Percentiles rank a stretch among this genome's conserved stretches.
These are phyloP conservation scores for Polymixis flavicincta DNA, from an alignment of 2,888 invertebrate species.

Conservation along the genomic window DNA sequence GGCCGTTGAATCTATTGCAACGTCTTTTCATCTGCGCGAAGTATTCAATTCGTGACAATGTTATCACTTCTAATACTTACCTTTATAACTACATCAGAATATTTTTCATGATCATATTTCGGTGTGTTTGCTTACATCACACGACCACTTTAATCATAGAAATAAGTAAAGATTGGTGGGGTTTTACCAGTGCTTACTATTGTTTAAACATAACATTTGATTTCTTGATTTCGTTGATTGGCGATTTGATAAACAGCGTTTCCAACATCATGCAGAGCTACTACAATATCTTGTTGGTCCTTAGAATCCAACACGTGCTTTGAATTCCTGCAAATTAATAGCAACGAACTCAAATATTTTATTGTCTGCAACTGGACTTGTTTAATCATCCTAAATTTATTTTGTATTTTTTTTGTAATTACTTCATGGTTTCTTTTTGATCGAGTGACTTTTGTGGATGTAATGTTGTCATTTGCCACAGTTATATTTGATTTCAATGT, in stretches of 20 bases:
- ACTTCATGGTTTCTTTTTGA: neutral
- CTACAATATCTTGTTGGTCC: constrained; percentile 20
- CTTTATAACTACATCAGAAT: neutral
- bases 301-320: constrained; percentile 24
- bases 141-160: too few species aligned
- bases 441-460: too few species aligned
- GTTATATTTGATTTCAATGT: neutral
- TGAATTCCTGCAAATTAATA: neutral
- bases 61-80: constrained; percentile 20
- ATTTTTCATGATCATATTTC: neutral
- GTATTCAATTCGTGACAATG: constrained; percentile 27
- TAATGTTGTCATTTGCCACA: too few species aligned
- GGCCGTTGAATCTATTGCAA: constrained; percentile 37
- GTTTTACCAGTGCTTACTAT: too few species aligned
- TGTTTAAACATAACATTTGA: neutral
- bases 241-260: constrained; percentile 2
- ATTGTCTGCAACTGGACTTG: constrained; percentile 14
- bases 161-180: too few species aligned
- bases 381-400: constrained; percentile 16
- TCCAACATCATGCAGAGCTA: neutral
- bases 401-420: neutral
- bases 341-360: neutral
- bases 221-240: neutral
- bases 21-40: constrained; percentile 22
- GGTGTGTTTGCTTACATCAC: too few species aligned